Evolutionary conservation across 1,140 invertebrate genomes (phyloP), one percentile per base, ranked within the genome.

Genomic region (Acromyrmex echinatior): DNA sequence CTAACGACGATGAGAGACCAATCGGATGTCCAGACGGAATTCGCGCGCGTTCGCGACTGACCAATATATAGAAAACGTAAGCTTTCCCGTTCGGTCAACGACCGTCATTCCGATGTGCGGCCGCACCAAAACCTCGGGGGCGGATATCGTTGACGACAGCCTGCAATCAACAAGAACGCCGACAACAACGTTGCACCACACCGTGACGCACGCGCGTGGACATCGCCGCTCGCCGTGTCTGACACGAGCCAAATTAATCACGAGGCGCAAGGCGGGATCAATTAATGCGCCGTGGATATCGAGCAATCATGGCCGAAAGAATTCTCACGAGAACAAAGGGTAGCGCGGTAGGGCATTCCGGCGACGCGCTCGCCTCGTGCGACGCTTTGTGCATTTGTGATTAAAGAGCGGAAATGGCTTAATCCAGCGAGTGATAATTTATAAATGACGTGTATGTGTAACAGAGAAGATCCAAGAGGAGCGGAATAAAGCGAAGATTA

Each of bases 91-190:
- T 74, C 80, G 80, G 80, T 84, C 80, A 74, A 74, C 56, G 80
- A 84, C 56, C 80, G 80, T 62, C 56, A 84, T 84, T 84, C 53
- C 80, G 56, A 76, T 71, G 80, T 76, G 80, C 68, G 70, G 35
- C 56, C 70, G 80, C 56, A 63, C 56, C 56, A 63, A 84, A 84
- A 84, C 80, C 70, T 84, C 70, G 70, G 80, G 80, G 80, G 80
- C 80, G 70, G 80, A 84, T 84, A 84, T 84, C 70, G 70, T 51
- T 45, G 80, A 84, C 80, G 70, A 84, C 70, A 84, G 70, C 70
- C 80, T 84, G 80, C 58, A 84, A 84, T 84, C 80, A 84, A 84
- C 80, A 84, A 84, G 80, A 84, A 84, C 70, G 80, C 3, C 70
- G 80, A 84, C 80, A 84, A 84, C 70, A 74, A 74, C 39, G 80